Evolutionary conservation across 2,113 vertebrate species (phyloP).

Genomic region (Jacana jacana): DNA sequence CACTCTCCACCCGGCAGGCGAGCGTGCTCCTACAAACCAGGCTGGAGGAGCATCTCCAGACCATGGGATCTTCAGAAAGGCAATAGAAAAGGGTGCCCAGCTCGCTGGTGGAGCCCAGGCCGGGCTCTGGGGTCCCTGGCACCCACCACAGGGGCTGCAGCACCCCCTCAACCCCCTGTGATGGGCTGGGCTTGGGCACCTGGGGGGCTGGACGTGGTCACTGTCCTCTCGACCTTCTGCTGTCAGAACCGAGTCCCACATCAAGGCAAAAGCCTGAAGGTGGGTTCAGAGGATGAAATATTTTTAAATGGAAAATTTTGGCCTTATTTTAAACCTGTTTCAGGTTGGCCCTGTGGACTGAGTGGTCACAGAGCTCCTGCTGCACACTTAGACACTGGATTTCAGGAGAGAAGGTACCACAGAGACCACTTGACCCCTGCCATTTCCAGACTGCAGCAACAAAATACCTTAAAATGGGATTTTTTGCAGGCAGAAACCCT

Average conservation of each 20-base stretch:
- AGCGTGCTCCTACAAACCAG: not conserved
- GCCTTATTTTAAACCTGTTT: not conserved
- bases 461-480: not conserved
- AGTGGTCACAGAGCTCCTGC: not conserved
- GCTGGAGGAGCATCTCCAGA: not conserved
- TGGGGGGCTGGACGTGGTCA: not conserved
- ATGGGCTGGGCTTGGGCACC: not conserved
- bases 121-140: rapidly evolving
- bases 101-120: not conserved
- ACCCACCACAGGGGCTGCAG: not conserved
- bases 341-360: not conserved
- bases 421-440: not conserved
- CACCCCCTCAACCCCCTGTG: not conserved
- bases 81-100: not conserved
- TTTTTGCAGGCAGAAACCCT: not conserved
- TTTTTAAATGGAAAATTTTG: not conserved
- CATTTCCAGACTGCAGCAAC: not conserved
- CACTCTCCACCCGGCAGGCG: not conserved
- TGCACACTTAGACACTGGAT: rapidly evolving
- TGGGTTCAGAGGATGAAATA: not conserved
- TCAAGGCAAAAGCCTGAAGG: not conserved
- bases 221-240: not conserved
- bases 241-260: not conserved
- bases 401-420: not conserved
- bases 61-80: not conserved